Evolutionary conservation across 2,113 vertebrate species (phyloP), one percentile per base, ranked within the genome.

Genomic region (Tretioscincus oriximinensis): DNA sequence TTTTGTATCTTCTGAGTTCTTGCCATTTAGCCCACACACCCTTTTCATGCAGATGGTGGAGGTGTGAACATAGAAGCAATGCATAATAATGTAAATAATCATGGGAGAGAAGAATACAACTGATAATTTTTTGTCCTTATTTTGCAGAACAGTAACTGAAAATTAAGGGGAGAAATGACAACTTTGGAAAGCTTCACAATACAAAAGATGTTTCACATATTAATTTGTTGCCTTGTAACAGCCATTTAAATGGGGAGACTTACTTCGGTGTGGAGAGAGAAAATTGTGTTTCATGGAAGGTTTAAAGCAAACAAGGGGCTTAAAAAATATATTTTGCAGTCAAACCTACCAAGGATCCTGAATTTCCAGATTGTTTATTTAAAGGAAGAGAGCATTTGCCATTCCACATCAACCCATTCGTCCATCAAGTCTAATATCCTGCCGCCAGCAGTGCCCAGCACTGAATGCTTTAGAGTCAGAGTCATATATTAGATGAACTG

Each of bases 81-180:
- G 72, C 74, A 74, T 82, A 64, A 60, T 51, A 61, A 70, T 58
- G 47, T 77, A 82, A 85, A 89, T 78, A 79, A 65, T 82, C 78
- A 80, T 24, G 83, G 63, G 31, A 60, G 65, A 58, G 22, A 81
- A 65, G 74, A 18, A 29, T 45, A 16, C 3, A 84, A 58, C 51
- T 83, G 45, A 24, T 67, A 41, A 24, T 2, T 74, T 61, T 47
- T 5, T 24, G 7, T 14, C 85, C 82, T 85, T 58, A 74, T 81
- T 76, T 90, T 74, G 22, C 41, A 72, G 35, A 58, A 61, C 7
- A 31, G 4, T 84, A 79, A 81, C 16, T 20, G 20, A 80, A 49
- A 66, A 64, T 31, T 67, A 85, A 67, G 16, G 60, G 82, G 58
- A 73, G 22, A 51, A 76, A 78, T 26, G 8, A 31, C 35, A 81